phyloP scores from a whole-genome alignment of 35 echinoderm and acorn worm genomes.

The Stichopus chloronotus region DNA sequence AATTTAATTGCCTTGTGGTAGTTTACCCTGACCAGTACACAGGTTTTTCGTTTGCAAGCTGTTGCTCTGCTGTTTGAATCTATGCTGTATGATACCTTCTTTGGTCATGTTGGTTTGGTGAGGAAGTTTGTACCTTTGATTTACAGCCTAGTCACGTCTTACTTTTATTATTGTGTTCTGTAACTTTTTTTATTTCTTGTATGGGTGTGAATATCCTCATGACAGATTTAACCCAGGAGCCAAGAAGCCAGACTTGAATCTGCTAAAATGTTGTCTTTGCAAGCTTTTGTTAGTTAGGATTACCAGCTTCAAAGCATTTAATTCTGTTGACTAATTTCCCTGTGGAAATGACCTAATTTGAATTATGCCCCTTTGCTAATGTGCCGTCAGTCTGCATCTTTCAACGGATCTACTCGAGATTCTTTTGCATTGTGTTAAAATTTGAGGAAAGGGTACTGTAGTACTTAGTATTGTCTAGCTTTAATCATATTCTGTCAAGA shows the following conservation, averaged over 20 bases:
- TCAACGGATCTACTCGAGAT: neutral
- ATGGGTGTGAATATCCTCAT: neutral
- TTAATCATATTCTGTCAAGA: too few relatives aligned
- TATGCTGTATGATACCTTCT: too few relatives aligned
- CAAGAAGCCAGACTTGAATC: neutral
- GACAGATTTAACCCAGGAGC: neutral
- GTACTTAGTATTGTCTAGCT: too few relatives aligned
- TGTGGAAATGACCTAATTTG: conserved; percentile 24
- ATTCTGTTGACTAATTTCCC: conserved; percentile 13
- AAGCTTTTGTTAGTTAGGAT: neutral
- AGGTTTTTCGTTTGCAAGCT: too few relatives aligned
- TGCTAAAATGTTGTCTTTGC: neutral
- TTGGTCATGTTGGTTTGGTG: too few relatives aligned
- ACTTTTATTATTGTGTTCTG: too few relatives aligned
- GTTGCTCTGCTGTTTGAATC: too few relatives aligned
- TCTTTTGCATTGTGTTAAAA: neutral
- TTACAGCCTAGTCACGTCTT: neutral
- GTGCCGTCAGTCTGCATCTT: neutral
- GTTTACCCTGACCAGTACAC: too few relatives aligned
- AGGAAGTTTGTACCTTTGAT: neutral
- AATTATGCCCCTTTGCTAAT: neutral
- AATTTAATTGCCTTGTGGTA: too few relatives aligned
- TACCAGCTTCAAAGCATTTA: conserved; percentile 4
- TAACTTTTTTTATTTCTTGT: neutral
- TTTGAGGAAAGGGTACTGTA: too few relatives aligned